Conservation (phyloP, 2,888 invertebrate species). For the Sussaba pulchella region DNA sequence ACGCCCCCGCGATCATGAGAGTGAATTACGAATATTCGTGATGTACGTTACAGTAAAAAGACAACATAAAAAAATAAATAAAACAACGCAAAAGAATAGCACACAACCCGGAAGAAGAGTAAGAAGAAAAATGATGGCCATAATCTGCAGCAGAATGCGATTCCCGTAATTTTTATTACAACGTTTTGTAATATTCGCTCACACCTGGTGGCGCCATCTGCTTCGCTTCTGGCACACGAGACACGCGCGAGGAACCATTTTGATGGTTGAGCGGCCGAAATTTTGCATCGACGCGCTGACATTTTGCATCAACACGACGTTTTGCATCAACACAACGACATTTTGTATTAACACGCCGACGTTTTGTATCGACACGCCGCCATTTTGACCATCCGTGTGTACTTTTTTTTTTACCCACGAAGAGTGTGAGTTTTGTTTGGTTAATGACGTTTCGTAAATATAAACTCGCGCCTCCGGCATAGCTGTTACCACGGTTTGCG, state of each 20-base stretch:
- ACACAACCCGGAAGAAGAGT: no score
- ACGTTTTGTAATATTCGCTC: neutral
- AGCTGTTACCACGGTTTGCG: constrained; percentile 84
- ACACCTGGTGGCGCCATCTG: neutral
- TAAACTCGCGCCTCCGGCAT: constrained; percentile 69
- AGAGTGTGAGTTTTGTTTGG: no score
- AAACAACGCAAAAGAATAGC: neutral
- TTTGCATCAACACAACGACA: neutral
- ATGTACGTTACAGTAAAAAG: neutral
- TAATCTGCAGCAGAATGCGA: no score
- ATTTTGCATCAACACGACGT: neutral
- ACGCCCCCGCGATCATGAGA: constrained; percentile 54
- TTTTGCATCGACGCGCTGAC: neutral
- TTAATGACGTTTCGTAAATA: constrained; percentile 73
- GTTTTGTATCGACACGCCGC: neutral
- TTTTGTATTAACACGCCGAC: neutral
- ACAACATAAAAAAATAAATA: constrained; percentile 1
- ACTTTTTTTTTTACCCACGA: neutral
- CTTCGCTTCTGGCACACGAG: neutral
- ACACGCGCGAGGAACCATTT: neutral
- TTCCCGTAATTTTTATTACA: constrained; percentile 23
- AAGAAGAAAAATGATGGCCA: no score
- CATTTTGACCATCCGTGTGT: neutral
- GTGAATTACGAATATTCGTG: constrained; percentile 50
- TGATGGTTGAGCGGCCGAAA: neutral